Percentiles rank a stretch among this genome's conserved stretches.
phyloP scores from a whole-genome alignment of 2,113 vertebrate species.

The Rallus limicola region DNA sequence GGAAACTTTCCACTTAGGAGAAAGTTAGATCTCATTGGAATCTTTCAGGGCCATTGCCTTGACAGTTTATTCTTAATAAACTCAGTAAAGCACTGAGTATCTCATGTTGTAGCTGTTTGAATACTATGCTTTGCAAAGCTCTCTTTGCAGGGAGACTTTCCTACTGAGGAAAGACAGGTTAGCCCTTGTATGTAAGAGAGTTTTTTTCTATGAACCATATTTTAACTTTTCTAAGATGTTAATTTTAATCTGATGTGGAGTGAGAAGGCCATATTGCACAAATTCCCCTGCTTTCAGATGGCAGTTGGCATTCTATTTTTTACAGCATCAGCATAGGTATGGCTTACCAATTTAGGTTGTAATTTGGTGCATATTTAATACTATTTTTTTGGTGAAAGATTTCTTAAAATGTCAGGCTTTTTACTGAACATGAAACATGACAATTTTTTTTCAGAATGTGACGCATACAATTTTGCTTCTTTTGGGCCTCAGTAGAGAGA shows the following conservation, averaged over 20 bases:
- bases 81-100: background rate
- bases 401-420: background rate
- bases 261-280: background rate
- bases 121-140: background rate
- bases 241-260: background rate
- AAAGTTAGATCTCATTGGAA: background rate
- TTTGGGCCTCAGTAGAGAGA: background rate
- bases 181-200: background rate
- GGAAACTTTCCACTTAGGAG: background rate
- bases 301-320: background rate
- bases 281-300: background rate
- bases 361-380: background rate
- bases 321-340: background rate
- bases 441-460: background rate
- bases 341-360: background rate
- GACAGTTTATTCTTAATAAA: background rate
- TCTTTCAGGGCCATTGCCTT: background rate
- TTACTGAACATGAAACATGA: background rate
- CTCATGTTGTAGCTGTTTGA: background rate
- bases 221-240: background rate
- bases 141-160: background rate
- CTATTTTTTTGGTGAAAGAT: background rate
- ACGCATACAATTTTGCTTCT: background rate
- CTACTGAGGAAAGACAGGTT: background rate
- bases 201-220: background rate